phyloP scores from a whole-genome alignment of 2,797 vertebrate species.

The Sebastes oblongus region DNA sequence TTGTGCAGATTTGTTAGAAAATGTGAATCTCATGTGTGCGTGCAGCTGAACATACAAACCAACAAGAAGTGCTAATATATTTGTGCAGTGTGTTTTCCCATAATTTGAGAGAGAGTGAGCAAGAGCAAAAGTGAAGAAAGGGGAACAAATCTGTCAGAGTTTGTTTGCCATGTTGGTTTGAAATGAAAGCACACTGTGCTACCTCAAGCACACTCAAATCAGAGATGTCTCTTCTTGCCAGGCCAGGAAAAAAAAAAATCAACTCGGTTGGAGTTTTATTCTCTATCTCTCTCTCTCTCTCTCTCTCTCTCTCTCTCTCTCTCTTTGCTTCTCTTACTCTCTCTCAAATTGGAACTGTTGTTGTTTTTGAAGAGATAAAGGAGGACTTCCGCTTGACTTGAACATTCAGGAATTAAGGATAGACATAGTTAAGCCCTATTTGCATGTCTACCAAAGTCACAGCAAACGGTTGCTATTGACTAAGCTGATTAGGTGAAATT shows the following conservation, averaged over 20 bases:
- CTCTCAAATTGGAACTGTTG: conserved; percentile 78
- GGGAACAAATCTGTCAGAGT: conserved; percentile 85
- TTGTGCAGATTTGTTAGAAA: conserved; percentile 57
- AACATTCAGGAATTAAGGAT: conserved; percentile 83
- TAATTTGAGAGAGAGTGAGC: conserved; percentile 70
- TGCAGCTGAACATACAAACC: conserved; percentile 79
- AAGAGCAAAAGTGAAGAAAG: conserved; percentile 72
- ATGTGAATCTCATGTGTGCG: conserved; percentile 8
- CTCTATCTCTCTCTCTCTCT: conserved; percentile 33
- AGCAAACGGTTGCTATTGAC: conserved; percentile 82
- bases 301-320: conserved; percentile 12
- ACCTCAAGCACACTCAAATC: conserved; percentile 86
- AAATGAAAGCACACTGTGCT: conserved; percentile 85
- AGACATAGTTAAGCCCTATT: conserved; percentile 82
- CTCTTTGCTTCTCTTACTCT: conserved; percentile 13
- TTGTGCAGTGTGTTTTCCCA: conserved; percentile 78
- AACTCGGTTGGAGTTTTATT: conserved; percentile 62
- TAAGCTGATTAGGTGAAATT: conserved; percentile 87
- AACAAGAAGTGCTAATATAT: conserved; percentile 78
- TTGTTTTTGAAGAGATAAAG: conserved; percentile 83
- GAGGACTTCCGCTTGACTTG: conserved; percentile 79
- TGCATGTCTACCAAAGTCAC: conserved; percentile 83
- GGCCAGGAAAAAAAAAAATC: conserved; percentile 56
- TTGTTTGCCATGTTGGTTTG: conserved; percentile 85
- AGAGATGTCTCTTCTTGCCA: conserved; percentile 78